phyloP scores from a whole-genome alignment of 2,113 vertebrate species.

The Agapornis roseicollis region DNA sequence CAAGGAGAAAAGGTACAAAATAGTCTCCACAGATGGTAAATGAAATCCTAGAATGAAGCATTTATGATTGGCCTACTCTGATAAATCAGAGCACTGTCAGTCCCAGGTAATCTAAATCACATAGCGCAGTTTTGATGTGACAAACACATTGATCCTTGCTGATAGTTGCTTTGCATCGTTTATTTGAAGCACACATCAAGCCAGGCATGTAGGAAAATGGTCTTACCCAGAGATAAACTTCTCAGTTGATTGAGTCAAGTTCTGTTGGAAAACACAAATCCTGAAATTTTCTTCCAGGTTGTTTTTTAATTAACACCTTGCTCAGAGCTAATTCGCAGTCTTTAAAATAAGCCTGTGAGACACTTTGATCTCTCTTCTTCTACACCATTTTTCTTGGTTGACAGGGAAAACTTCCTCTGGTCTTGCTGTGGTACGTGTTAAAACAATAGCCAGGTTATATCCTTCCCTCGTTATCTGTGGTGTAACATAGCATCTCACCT shows the following conservation, averaged over 20 bases:
- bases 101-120: slow-evolving; percentile 3
- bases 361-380: slow-evolving; percentile 29
- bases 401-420: neutral
- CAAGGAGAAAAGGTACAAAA: neutral
- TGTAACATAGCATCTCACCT: neutral
- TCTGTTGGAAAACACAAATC: slow-evolving; percentile 31
- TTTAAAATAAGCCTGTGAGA: neutral
- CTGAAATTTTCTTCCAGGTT: slow-evolving; percentile 24
- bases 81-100: neutral
- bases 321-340: slow-evolving; percentile 50
- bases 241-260: neutral
- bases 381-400: neutral
- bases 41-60: neutral
- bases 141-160: slow-evolving; percentile 53
- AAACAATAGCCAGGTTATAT: neutral
- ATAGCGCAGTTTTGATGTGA: slow-evolving; percentile 30
- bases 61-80: neutral
- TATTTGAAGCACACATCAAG: slow-evolving; percentile 15
- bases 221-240: neutral
- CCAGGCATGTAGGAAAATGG: neutral
- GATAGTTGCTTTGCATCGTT: slow-evolving; percentile 36
- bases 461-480: neutral
- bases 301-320: slow-evolving; percentile 64
- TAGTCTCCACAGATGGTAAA: neutral
- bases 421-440: neutral